These are phyloP conservation scores for Mesorhabditis sp. DNA, from an alignment of 2,888 invertebrate genomes.

Conservation along the genomic window DNA sequence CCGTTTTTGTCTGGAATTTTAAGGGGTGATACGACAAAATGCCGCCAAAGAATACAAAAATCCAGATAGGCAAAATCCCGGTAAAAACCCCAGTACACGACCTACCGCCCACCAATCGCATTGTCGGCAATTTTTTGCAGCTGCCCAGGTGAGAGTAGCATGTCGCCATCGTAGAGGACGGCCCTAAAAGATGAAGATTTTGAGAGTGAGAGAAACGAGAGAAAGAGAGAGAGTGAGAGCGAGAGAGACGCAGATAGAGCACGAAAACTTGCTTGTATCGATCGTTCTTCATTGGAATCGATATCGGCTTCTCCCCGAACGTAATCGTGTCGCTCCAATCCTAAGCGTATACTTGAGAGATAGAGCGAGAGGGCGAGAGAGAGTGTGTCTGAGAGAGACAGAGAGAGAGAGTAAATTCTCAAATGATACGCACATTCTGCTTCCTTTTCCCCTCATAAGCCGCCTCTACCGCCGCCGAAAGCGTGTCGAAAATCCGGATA, in stretches of 20 bases:
- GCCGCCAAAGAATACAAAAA: no score
- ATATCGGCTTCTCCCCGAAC: neutral
- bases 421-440: no score
- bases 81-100: no score
- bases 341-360: neutral
- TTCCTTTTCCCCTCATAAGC: no score
- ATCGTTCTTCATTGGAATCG: neutral
- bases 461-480: neutral
- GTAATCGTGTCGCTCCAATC: neutral
- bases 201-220: no score
- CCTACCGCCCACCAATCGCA: conserved; percentile 2
- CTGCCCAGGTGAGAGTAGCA: conserved; percentile 22
- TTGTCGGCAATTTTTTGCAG: conserved; percentile 23
- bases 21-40: no score
- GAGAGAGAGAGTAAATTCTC: no score
- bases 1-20: conserved; percentile 16
- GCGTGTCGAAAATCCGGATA: conserved; percentile 1
- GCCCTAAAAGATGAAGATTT: conserved; percentile 13
- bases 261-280: neutral
- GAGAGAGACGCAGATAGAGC: no score
- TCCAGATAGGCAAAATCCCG: no score
- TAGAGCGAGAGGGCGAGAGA: no score
- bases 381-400: no score
- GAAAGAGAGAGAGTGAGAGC: no score
- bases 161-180: conserved; percentile 27